Base-by-base conservation (phyloP, 2,113 vertebrate species). In the Eulemur macaco region DNA sequence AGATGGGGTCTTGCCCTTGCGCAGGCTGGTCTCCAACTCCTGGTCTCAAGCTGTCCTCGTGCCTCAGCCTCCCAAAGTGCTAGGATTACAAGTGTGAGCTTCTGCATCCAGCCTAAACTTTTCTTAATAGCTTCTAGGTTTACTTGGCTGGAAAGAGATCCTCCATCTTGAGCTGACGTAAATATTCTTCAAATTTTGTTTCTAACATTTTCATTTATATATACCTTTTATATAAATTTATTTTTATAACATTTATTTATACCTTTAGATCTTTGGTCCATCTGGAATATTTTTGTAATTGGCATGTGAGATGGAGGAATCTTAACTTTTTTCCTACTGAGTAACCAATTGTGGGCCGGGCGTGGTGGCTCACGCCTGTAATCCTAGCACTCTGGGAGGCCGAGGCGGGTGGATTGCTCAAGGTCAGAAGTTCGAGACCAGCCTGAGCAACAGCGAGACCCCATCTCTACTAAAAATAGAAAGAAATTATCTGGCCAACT, bases 241-340 rank as follows among this genome's bases (percentile, higher is more conserved):
- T 47, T 47, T 47, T 47, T 47, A 47, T 42, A 42, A 42, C 47
- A 54, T 54, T 54, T 54, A 52, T 86, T 82, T 93, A 95, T 89
- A 45, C 7, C 25, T 95, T 90, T 81, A 90, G 31, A 78, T 96
- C 39, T 92, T 73, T 77, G 84, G 39, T 71, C 20, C 34, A 63
- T 47, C 31, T 78, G 37, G 20, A 68, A 37, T 95, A 56, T 85
- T 90, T 84, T 92, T 96, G 34, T 80, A 92, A 39, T 47, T 82
- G 58, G 10, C 10, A 29, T 69, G 23, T 87, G 39, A 95, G 20
- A 5, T 73, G 20, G 73, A 21, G 20, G 1, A 11, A n/a, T 69
- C 23, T 66, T 66, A 23, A 85, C 20, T 88, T 97, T 86, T 81
- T 89, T 89, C 39, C 90, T 92, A 21, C 42, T 91, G n/a, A 89